Percentiles rank a stretch among this genome's conserved stretches.
These are phyloP conservation scores for Enoplosus armatus DNA, from an alignment of 2,797 vertebrate genomes.

Conservation along the genomic window DNA sequence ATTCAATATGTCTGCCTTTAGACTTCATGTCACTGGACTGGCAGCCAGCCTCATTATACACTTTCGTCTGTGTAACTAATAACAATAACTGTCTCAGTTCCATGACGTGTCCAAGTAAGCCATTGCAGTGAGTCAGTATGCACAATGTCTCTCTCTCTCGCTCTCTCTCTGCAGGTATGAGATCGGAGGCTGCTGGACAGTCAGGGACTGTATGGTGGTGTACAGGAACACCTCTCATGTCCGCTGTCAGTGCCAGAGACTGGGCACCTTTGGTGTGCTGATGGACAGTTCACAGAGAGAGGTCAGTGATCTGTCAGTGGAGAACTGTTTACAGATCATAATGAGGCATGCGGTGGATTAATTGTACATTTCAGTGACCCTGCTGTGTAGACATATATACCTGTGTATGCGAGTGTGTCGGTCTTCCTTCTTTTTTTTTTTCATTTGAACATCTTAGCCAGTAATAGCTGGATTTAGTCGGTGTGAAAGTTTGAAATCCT, in stretches of 20 bases:
- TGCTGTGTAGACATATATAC: not conserved
- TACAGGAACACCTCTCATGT: conserved; percentile 96
- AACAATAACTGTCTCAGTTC: not conserved
- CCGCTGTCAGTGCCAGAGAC: conserved; percentile 95
- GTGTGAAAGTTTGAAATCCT: conserved; percentile 27
- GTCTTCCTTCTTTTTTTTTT: not conserved
- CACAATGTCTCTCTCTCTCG: not conserved
- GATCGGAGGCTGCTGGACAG: conserved; percentile 92
- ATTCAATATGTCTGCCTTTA: not conserved
- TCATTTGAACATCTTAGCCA: conserved; percentile 1
- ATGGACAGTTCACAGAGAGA: conserved; percentile 99
- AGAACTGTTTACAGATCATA: not conserved
- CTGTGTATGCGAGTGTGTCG: not conserved
- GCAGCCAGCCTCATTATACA: not conserved
- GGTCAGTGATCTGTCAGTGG: conserved; percentile 78
- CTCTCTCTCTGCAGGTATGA: conserved; percentile 60
- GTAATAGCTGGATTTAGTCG: conserved; percentile 21
- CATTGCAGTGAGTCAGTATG: not conserved
- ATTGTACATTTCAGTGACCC: not conserved
- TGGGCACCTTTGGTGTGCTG: conserved; percentile 95
- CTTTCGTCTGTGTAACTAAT: not conserved
- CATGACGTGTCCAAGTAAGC: not conserved
- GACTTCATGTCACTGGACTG: not conserved
- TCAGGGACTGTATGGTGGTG: conserved; percentile 95
- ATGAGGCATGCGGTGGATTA: not conserved